Percentiles rank a stretch among this genome's conserved stretches.
phyloP scores from a whole-genome alignment of 2,888 invertebrate genomes.

The Rhopalosiphum nymphaeae region DNA sequence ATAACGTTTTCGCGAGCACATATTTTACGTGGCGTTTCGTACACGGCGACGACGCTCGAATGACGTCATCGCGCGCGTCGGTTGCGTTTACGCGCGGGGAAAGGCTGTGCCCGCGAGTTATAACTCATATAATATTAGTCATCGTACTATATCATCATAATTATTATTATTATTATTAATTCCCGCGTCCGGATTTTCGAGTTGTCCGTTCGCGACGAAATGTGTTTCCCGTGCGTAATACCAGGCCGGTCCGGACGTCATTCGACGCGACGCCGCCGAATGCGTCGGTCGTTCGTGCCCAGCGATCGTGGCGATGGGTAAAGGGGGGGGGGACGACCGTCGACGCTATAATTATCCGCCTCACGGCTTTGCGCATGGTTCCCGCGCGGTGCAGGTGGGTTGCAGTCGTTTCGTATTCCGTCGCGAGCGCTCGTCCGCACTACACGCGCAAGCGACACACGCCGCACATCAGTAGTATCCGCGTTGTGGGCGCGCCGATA shows the following conservation, averaged over 20 bases:
- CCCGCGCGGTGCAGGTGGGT: neutral
- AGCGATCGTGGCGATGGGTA: neutral
- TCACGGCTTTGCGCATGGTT: neutral
- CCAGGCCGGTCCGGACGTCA: neutral
- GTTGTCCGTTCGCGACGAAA: neutral
- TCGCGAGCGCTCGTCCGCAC: neutral
- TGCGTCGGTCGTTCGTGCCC: neutral
- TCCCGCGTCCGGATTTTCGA: neutral
- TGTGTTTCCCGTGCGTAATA: neutral
- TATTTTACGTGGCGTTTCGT: neutral
- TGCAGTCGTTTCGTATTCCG: neutral
- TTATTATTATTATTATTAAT: neutral
- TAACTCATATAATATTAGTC: neutral
- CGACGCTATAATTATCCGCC: neutral
- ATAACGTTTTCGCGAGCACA: neutral
- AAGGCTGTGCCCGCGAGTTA: neutral
- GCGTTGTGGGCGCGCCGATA: neutral
- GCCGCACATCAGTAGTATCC: neutral
- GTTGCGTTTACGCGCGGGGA: too few relatives aligned
- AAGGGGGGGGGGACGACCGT: neutral
- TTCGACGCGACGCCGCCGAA: neutral
- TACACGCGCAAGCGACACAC: neutral
- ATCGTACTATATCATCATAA: neutral
- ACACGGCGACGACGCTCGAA: neutral
- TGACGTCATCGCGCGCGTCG: neutral